Percentiles rank a stretch among this genome's conserved stretches.
Evolutionary conservation across 2,113 vertebrate genomes (phyloP).

Genomic region (Oenanthe melanoleuca): DNA sequence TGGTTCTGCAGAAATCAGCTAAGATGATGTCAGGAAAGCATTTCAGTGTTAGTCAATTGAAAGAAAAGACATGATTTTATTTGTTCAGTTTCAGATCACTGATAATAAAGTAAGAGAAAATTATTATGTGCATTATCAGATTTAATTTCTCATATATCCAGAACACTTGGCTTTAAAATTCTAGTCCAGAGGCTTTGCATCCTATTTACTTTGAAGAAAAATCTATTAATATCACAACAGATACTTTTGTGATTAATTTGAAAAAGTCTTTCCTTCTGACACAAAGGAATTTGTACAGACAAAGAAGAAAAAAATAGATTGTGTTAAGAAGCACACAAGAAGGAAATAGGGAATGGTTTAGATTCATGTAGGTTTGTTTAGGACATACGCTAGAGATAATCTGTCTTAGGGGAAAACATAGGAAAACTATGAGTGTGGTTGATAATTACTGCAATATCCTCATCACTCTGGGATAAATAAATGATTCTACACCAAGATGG

Average conservation of each 20-base stretch:
- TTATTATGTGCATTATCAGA: slow-evolving; percentile 36
- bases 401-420: background rate
- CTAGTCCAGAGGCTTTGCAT: slow-evolving; percentile 18
- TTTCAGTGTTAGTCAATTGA: background rate
- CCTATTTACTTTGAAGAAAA: background rate
- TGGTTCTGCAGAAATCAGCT: background rate
- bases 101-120: slow-evolving; percentile 47
- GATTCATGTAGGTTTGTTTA: background rate
- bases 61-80: background rate
- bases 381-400: background rate
- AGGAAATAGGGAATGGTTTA: background rate
- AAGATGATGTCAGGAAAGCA: background rate
- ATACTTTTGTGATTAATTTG: background rate
- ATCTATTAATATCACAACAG: background rate
- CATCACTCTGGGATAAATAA: background rate
- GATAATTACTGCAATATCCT: background rate
- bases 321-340: background rate
- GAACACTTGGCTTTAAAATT: slow-evolving; percentile 32
- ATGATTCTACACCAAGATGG: background rate
- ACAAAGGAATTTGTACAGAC: background rate
- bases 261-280: background rate
- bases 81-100: slow-evolving; percentile 17
- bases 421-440: background rate
- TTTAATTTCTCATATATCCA: slow-evolving; percentile 53
- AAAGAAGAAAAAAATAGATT: background rate